phyloP scores from a whole-genome alignment of 2,888 invertebrate genomes.

The Oeneis ivallda region DNA sequence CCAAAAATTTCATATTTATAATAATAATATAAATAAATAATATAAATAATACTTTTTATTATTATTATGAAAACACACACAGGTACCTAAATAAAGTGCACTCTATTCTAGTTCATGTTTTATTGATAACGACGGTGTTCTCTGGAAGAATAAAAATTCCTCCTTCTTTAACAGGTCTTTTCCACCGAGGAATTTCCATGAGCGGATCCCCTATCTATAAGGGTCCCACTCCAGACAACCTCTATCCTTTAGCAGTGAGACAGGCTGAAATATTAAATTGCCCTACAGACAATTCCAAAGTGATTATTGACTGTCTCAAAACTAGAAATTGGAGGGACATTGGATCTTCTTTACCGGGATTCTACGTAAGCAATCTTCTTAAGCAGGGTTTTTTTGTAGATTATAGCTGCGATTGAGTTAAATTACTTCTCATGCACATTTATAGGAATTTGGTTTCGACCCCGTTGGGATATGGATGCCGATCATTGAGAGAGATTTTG shows the following conservation, averaged over 20 bases:
- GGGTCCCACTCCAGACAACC: constrained; percentile 76
- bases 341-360: constrained; percentile 68
- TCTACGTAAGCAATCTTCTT: constrained; percentile 59
- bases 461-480: constrained; percentile 83
- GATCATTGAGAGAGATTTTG: constrained; percentile 85
- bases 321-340: constrained; percentile 70
- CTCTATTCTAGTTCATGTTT: background rate
- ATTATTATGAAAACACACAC: too few species aligned
- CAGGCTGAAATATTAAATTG: constrained; percentile 84
- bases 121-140: background rate
- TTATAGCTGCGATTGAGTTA: background rate
- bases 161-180: constrained; percentile 74
- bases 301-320: constrained; percentile 83
- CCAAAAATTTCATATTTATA: too few species aligned
- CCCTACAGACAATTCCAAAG: constrained; percentile 73
- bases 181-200: constrained; percentile 86
- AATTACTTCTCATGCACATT: background rate
- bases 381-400: background rate
- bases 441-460: constrained; percentile 78
- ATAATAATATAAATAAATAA: too few species aligned
- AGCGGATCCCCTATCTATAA: constrained; percentile 83
- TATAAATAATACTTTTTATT: too few species aligned
- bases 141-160: background rate
- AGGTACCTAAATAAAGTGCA: background rate
- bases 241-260: constrained; percentile 80